phyloP scores from a whole-genome alignment of 37 sponge, comb jelly and placozoan species.

The Eunapius fragilis region DNA sequence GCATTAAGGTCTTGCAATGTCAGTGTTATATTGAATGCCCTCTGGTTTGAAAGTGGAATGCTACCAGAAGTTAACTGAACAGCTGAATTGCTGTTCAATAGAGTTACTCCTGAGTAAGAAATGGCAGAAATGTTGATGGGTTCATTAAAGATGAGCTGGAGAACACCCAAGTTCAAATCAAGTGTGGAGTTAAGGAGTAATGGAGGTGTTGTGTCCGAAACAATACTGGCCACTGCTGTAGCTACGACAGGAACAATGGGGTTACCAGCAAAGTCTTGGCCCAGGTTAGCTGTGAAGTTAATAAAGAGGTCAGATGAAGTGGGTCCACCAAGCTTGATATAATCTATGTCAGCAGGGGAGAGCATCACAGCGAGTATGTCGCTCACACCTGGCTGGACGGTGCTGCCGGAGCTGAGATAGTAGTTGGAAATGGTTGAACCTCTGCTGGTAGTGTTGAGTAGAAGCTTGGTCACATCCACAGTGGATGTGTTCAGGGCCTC shows the following conservation, averaged over 20 bases:
- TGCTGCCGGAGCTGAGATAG: slow-evolving; percentile 45
- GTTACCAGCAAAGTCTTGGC: slow-evolving; percentile 64
- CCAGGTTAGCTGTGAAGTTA: slow-evolving; percentile 23
- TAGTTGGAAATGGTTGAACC: not conserved
- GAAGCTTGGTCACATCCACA: slow-evolving; percentile 41
- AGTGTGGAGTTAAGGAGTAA: slow-evolving; percentile 45
- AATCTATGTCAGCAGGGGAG: slow-evolving; percentile 55
- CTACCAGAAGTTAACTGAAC: slow-evolving; percentile 60
- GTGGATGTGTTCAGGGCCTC: slow-evolving; percentile 72
- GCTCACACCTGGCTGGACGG: slow-evolving; percentile 5
- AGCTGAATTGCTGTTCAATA: slow-evolving; percentile 32
- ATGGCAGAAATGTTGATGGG: slow-evolving; percentile 60
- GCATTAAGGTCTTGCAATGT: slow-evolving; percentile 52
- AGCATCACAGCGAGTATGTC: slow-evolving; percentile 58
- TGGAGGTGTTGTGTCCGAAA: slow-evolving; percentile 67
- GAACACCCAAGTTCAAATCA: slow-evolving; percentile 57
- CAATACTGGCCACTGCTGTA: slow-evolving; percentile 15
- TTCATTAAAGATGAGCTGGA: slow-evolving; percentile 77
- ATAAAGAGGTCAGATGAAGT: slow-evolving; percentile 59
- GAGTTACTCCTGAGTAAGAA: slow-evolving; percentile 29
- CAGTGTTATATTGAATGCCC: slow-evolving; percentile 48
- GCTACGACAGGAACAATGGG: slow-evolving; percentile 16
- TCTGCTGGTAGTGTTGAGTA: slow-evolving; percentile 24
- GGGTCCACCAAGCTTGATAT: slow-evolving; percentile 48
- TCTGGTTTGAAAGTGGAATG: slow-evolving; percentile 20